phyloP scores from a whole-genome alignment of 2,797 vertebrate genomes.

The Cyclura pinguis region DNA sequence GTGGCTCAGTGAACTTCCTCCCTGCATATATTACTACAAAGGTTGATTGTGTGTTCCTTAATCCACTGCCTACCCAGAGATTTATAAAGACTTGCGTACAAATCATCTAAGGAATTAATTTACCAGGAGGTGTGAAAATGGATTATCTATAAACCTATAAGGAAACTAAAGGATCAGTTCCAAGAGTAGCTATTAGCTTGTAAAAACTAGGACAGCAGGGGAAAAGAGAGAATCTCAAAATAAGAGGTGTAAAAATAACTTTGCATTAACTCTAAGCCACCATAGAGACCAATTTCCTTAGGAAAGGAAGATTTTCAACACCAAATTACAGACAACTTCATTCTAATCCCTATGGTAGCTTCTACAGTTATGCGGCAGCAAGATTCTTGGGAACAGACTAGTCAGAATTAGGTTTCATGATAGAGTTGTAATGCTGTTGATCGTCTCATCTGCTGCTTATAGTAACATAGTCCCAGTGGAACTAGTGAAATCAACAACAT shows the following conservation, averaged over 20 bases:
- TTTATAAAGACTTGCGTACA: neutral
- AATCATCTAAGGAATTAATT: slow-evolving; percentile 33
- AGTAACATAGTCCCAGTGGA: no score
- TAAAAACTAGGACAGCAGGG: neutral
- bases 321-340: neutral
- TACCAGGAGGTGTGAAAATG: slow-evolving; percentile 5
- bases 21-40: neutral
- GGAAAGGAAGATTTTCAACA: neutral
- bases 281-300: neutral
- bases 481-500: no score
- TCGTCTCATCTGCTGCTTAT: no score
- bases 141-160: slow-evolving; percentile 2
- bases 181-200: neutral
- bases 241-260: slow-evolving; percentile 14
- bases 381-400: neutral
- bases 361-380: slow-evolving; percentile 15
- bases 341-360: no score
- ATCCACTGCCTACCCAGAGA: slow-evolving; percentile 1
- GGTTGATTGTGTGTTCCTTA: slow-evolving; percentile 3
- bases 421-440: no score
- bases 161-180: neutral
- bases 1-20: neutral
- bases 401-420: neutral
- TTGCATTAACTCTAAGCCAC: neutral
- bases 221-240: neutral